Conservation (phyloP, 2,888 invertebrate species). For the Drosophila suboccidentalis region DNA sequence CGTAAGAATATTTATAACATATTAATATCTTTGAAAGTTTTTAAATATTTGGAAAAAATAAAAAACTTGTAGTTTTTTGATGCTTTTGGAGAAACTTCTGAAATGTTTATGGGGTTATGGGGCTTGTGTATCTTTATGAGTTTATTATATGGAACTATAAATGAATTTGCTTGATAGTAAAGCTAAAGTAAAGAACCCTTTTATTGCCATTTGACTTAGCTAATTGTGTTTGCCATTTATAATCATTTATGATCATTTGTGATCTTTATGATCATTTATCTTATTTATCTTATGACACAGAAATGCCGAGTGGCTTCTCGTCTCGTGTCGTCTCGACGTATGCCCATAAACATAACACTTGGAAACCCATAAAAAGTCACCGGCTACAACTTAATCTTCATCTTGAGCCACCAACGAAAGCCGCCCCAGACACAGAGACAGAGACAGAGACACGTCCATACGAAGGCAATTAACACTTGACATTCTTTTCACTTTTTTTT, state of each 20-base stretch:
- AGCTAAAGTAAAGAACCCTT: neutral
- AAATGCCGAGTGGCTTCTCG: slow-evolving; percentile 30
- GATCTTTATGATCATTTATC: slow-evolving; percentile 53
- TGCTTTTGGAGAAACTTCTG: neutral
- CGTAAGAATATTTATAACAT: neutral
- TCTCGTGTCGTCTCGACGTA: slow-evolving; percentile 7
- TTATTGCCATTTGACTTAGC: slow-evolving; percentile 29
- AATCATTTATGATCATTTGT: slow-evolving; percentile 61
- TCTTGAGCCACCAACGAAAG: slow-evolving; percentile 48
- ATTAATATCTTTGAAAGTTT: no score
- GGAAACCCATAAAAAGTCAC: slow-evolving; percentile 54
- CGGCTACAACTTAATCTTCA: slow-evolving; percentile 73
- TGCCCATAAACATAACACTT: slow-evolving; percentile 62
- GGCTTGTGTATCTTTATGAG: neutral
- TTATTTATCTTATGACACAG: slow-evolving; percentile 58
- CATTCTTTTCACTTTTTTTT: slow-evolving; percentile 79
- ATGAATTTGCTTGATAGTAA: neutral
- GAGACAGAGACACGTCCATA: slow-evolving; percentile 56
- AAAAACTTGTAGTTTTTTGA: neutral
- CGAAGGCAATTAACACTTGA: slow-evolving; percentile 77
- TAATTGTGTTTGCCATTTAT: slow-evolving; percentile 50
- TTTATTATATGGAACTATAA: neutral
- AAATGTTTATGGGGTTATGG: neutral
- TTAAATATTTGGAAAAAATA: neutral
- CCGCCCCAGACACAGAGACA: slow-evolving; percentile 18